Evolutionary conservation across 2,888 invertebrate species (phyloP).

Genomic region (Lagria hirta): DNA sequence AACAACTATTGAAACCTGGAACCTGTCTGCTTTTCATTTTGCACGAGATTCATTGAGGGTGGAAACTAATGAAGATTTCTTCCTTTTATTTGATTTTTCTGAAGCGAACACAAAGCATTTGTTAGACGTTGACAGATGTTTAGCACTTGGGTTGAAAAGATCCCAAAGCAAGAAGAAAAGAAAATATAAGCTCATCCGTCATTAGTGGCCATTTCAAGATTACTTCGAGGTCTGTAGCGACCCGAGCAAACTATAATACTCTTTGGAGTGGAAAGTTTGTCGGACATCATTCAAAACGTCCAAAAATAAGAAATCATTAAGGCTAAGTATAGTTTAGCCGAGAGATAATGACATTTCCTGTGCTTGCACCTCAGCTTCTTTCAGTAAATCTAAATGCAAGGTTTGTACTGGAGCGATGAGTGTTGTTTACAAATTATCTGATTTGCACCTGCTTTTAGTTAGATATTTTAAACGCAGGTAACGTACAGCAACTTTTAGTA

Average conservation of each 20-base stretch:
- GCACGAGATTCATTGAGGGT: too few species aligned
- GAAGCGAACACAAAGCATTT: background rate
- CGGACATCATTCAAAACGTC: conserved; percentile 3
- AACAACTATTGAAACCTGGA: too few species aligned
- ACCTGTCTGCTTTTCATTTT: conserved; percentile 1
- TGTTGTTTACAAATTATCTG: too few species aligned
- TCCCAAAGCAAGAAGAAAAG: conserved; percentile 2
- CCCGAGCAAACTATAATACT: too few species aligned
- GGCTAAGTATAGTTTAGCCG: background rate
- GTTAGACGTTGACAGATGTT: conserved; percentile 18
- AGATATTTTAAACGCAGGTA: too few species aligned
- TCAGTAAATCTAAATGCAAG: too few species aligned
- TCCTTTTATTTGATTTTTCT: too few species aligned
- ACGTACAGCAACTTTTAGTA: too few species aligned
- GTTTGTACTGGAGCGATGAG: too few species aligned
- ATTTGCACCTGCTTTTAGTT: too few species aligned
- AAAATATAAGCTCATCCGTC: conserved; percentile 14
- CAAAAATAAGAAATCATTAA: conserved; percentile 1
- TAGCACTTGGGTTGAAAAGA: conserved; percentile 8
- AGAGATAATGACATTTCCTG: conserved; percentile 11
- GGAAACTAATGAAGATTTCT: conserved; percentile 1
- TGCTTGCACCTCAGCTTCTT: background rate
- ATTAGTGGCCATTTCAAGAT: conserved; percentile 16
- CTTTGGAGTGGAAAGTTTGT: too few species aligned
- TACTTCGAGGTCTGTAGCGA: conserved; percentile 5